Evolutionary conservation across 2,113 vertebrate genomes (phyloP).

Genomic region (Myotis davidii): DNA sequence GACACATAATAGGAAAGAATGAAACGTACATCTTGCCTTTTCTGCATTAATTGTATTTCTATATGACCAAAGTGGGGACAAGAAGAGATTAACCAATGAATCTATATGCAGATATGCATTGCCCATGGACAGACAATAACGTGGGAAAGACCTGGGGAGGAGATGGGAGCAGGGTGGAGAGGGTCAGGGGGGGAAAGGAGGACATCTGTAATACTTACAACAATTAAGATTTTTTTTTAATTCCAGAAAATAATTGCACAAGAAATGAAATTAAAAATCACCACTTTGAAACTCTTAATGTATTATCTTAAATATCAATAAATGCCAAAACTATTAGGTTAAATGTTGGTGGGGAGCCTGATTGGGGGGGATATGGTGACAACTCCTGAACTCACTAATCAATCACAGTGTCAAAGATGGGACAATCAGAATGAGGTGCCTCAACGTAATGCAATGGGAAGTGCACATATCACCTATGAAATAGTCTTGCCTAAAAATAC

Average conservation of each 20-base stretch:
- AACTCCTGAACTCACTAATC: constrained; percentile 17
- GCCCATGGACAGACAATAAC: too few species aligned
- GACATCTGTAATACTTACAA: too few species aligned
- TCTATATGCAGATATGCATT: too few species aligned
- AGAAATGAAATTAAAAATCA: constrained; percentile 16
- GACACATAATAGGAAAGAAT: constrained; percentile 4
- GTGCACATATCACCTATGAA: background rate
- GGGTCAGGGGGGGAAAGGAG: too few species aligned
- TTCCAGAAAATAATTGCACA: background rate
- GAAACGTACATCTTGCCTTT: background rate
- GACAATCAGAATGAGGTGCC: background rate
- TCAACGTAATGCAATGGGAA: background rate
- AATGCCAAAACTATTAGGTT: background rate
- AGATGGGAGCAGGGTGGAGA: too few species aligned
- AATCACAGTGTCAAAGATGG: background rate
- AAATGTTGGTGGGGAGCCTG: background rate
- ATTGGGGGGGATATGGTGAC: background rate
- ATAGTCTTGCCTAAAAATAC: background rate
- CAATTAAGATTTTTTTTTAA: background rate
- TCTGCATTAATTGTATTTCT: constrained; percentile 25
- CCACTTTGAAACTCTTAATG: background rate
- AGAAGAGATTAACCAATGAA: too few species aligned
- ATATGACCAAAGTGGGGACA: background rate
- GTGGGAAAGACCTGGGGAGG: too few species aligned
- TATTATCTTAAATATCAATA: background rate